A percentile compares a stretch with the other conserved stretches of the same genome.
These are phyloP conservation scores for Triops longicaudatus DNA, from an alignment of 1,140 invertebrate genomes.

Conservation along the genomic window DNA sequence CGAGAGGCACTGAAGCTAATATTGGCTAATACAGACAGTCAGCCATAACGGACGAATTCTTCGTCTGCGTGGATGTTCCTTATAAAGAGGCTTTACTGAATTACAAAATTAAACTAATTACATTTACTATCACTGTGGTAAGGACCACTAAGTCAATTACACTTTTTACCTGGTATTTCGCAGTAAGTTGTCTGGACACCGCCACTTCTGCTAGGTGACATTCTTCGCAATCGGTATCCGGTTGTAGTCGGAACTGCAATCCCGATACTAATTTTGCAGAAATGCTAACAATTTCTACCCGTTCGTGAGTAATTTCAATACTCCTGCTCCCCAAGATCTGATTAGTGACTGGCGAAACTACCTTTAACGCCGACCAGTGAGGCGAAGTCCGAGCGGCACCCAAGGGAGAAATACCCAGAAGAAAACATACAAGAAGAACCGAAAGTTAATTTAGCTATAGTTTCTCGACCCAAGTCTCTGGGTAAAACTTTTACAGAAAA, in stretches of 20 bases:
- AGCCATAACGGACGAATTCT: too few species aligned
- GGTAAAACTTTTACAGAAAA: conserved; percentile 21
- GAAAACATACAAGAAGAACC: neutral
- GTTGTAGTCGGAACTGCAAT: conserved; percentile 75
- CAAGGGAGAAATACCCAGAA: neutral
- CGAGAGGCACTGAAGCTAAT: too few species aligned
- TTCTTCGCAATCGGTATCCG: conserved; percentile 72
- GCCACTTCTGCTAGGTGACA: conserved; percentile 82
- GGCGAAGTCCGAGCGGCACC: neutral
- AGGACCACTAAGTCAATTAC: neutral
- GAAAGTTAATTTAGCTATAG: neutral
- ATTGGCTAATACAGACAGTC: too few species aligned
- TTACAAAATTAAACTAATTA: too few species aligned
- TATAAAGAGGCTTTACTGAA: too few species aligned
- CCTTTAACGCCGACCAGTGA: conserved; percentile 41
- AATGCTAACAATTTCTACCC: conserved; percentile 70
- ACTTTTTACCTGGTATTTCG: conserved; percentile 78
- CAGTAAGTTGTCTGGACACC: conserved; percentile 73
- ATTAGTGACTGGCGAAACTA: conserved; percentile 82
- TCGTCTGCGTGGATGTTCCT: too few species aligned
- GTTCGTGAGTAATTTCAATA: conserved; percentile 81
- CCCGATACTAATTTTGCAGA: conserved; percentile 83
- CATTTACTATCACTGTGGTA: neutral
- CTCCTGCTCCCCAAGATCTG: conserved; percentile 83
- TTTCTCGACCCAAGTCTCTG: neutral